phyloP scores from a whole-genome alignment of 2,113 vertebrate genomes.

The Donacobius atricapilla region DNA sequence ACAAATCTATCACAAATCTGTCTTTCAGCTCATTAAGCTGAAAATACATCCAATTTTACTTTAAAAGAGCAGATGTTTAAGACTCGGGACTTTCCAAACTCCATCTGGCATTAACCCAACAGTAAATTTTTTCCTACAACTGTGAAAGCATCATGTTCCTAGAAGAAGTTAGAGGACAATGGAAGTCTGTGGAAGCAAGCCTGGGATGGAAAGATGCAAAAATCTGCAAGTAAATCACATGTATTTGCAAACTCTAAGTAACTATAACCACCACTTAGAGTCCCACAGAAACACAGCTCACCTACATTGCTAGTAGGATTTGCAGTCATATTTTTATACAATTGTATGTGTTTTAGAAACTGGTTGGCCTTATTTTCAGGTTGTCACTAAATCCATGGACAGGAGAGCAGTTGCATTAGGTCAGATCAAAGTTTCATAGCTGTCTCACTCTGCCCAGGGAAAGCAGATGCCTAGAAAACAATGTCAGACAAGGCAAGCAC shows the following conservation, averaged over 20 bases:
- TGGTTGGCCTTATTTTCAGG: neutral
- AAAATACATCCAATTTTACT: neutral
- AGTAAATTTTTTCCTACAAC: slow-evolving; percentile 9
- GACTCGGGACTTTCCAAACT: neutral
- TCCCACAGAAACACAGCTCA: neutral
- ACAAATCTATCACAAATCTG: neutral
- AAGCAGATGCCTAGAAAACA: neutral
- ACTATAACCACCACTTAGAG: neutral
- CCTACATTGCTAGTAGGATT: neutral
- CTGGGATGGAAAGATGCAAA: neutral
- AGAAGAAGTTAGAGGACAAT: neutral
- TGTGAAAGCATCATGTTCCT: slow-evolving; percentile 2
- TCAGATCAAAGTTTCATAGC: neutral
- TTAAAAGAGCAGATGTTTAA: slow-evolving; percentile 52
- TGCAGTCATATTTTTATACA: neutral
- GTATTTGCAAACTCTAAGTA: neutral
- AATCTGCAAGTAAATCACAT: neutral
- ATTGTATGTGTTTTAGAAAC: neutral
- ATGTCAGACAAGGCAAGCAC: neutral
- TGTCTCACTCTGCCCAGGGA: neutral
- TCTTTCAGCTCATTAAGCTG: slow-evolving; percentile 1
- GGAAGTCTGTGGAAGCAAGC: neutral
- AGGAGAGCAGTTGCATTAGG: neutral
- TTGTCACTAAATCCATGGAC: neutral
- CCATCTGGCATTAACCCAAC: slow-evolving; percentile 16